Conservation (phyloP, 2,888 invertebrate genomes). For the Argynnis bischoffii region DNA sequence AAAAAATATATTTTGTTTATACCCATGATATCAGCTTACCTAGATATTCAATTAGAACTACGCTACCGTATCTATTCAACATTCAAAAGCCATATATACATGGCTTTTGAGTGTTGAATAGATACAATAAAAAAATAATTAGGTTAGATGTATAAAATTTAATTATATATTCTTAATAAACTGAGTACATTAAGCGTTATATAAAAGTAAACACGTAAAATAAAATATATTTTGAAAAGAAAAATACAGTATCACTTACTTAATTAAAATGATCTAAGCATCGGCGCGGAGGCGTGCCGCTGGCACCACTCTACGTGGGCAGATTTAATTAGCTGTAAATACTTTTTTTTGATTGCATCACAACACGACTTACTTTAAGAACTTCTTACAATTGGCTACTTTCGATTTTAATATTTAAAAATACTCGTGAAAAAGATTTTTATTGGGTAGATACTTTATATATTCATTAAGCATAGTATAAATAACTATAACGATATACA, state of each 20-base stretch:
- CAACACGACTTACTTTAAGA: conserved; percentile 35
- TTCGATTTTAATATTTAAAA: conserved; percentile 12
- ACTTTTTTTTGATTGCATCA: conserved; percentile 73
- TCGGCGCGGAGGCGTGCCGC: conserved; percentile 64
- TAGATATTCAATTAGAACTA: too few species aligned
- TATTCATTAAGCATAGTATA: too few species aligned
- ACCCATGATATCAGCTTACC: too few species aligned
- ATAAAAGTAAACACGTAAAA: conserved; percentile 12
- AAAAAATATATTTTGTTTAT: too few species aligned
- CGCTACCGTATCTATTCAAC: too few species aligned
- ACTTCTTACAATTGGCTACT: conserved; percentile 22
- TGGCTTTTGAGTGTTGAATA: too few species aligned
- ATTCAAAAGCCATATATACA: too few species aligned
- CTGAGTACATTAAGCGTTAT: neutral
- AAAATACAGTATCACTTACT: conserved; percentile 52
- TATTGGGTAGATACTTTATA: too few species aligned
- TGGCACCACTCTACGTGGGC: conserved; percentile 74
- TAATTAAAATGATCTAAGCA: conserved; percentile 62
- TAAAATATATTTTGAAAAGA: conserved; percentile 12
- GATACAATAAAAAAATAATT: too few species aligned
- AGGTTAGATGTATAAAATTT: neutral
- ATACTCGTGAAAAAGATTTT: conserved; percentile 1
- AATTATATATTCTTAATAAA: neutral
- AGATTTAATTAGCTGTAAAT: conserved; percentile 78
- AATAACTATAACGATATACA: too few species aligned